Evolutionary conservation across 2,113 vertebrate genomes (phyloP).

Genomic region (Nansenia antarctica): DNA sequence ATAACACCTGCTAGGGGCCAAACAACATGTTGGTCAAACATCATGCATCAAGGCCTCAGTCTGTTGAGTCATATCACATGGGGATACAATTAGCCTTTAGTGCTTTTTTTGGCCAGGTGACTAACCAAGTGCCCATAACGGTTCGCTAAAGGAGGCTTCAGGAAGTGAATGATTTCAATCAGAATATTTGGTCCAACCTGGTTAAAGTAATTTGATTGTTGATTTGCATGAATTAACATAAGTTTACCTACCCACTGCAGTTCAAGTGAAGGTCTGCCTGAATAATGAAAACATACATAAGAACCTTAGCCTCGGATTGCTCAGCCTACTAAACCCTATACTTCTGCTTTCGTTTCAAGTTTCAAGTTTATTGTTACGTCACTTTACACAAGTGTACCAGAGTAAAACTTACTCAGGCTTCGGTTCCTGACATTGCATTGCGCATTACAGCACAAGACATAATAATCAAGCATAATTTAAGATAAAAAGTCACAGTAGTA

Average conservation of each 20-base stretch:
- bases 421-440: too few species aligned
- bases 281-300: not conserved
- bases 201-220: not conserved
- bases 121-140: not conserved
- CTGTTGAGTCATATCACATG: not conserved
- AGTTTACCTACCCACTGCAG: not conserved
- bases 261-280: not conserved
- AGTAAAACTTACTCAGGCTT: too few species aligned
- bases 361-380: too few species aligned
- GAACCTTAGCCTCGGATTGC: not conserved
- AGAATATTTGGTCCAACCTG: not conserved
- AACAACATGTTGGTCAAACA: too few species aligned
- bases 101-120: not conserved
- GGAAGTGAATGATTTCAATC: not conserved
- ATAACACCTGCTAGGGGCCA: too few species aligned
- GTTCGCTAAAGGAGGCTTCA: too few species aligned
- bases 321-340: too few species aligned
- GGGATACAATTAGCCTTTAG: not conserved
- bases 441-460: too few species aligned
- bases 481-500: too few species aligned
- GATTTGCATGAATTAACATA: not conserved
- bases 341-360: too few species aligned
- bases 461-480: too few species aligned
- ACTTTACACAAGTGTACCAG: not conserved
- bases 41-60: too few species aligned